These are phyloP conservation scores for Maconellicoccus hirsutus DNA, from an alignment of 1,140 invertebrate species.

Conservation along the genomic window DNA sequence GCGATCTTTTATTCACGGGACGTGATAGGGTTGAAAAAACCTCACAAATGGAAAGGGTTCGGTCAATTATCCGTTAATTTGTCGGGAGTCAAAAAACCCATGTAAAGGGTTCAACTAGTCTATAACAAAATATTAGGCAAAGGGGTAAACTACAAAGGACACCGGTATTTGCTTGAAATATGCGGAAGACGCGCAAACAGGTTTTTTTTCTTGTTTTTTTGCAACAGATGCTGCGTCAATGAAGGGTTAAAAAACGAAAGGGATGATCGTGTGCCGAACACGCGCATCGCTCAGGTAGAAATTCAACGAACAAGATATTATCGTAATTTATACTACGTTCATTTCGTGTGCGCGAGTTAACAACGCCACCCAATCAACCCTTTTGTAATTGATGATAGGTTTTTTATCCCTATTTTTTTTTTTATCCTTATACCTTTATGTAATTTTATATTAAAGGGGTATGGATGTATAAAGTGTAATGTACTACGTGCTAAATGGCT, in stretches of 20 bases:
- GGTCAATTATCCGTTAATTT: not conserved
- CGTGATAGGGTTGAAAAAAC: not conserved
- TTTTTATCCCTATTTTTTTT: not conserved
- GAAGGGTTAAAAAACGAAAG: constrained; percentile 4
- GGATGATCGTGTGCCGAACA: constrained; percentile 6
- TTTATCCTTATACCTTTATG: not conserved
- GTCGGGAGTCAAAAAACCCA: not conserved
- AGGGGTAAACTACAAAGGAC: not conserved
- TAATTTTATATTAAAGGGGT: not conserved
- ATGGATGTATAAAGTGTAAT: not conserved
- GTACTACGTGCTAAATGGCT: not conserved
- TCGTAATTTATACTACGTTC: not conserved
- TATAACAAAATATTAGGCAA: not conserved
- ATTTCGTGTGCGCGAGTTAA: not conserved
- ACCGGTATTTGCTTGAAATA: not conserved
- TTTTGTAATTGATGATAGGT: not conserved
- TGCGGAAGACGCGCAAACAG: not conserved
- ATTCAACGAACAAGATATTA: not conserved
- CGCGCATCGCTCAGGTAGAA: not conserved
- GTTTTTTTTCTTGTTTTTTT: not conserved
- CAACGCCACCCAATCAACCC: constrained; percentile 4
- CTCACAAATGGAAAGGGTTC: not conserved
- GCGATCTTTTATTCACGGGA: no score
- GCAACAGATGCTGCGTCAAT: not conserved
- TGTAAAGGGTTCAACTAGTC: not conserved